phyloP scores from a whole-genome alignment of 2,797 vertebrate species.

The Chelmon rostratus region DNA sequence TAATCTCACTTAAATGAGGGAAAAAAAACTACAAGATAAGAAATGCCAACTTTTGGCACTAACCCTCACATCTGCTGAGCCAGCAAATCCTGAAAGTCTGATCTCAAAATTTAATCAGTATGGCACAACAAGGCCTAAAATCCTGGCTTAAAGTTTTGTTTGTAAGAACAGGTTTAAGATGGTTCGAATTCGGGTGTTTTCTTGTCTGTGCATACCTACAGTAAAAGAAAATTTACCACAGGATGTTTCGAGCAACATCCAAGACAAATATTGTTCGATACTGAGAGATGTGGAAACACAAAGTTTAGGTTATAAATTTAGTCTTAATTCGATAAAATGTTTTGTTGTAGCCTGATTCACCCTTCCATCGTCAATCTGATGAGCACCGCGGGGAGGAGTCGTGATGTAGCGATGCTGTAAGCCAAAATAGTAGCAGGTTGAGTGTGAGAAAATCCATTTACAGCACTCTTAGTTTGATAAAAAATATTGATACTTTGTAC shows the following conservation, averaged over 20 bases:
- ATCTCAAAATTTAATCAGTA: conserved; percentile 71
- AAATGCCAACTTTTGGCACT: conserved; percentile 73
- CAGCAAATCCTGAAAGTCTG: conserved; percentile 75
- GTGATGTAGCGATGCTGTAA: conserved; percentile 47
- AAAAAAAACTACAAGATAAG: conserved; percentile 68
- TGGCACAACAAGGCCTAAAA: conserved; percentile 62
- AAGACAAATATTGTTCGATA: not conserved
- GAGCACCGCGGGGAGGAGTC: conserved; percentile 59
- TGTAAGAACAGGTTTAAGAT: conserved; percentile 28
- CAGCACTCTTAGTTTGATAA: conserved; percentile 63
- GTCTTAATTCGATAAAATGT: not conserved
- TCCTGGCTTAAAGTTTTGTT: conserved; percentile 65
- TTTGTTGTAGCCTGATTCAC: conserved; percentile 16
- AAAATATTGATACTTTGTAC: conserved; percentile 66
- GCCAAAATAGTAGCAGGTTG: conserved; percentile 47
- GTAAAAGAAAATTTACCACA: not conserved
- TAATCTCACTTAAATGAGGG: conserved; percentile 65
- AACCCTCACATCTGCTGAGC: conserved; percentile 65
- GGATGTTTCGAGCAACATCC: conserved; percentile 1
- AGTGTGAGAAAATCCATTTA: conserved; percentile 69
- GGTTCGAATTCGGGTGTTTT: conserved; percentile 13
- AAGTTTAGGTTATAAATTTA: not conserved
- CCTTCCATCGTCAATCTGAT: conserved; percentile 51
- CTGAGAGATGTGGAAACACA: conserved; percentile 7
- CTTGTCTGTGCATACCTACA: not conserved